Conservation (phyloP, 2,888 invertebrate genomes). For the Stenodema calcarata region DNA sequence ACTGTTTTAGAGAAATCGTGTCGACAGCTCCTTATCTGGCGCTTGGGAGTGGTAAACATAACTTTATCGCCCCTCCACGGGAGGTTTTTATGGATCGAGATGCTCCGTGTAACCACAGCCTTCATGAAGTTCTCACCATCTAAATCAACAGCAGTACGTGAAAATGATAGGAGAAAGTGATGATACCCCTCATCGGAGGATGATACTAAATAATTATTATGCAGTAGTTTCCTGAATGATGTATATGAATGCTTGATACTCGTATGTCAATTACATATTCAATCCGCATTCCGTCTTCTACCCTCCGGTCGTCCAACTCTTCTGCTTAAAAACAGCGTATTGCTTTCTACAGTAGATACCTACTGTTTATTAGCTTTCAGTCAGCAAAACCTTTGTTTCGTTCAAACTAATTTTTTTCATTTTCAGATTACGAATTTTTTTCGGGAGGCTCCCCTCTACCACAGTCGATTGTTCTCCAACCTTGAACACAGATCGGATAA, state of each 20-base stretch:
- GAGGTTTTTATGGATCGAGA: background rate
- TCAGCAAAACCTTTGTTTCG: background rate
- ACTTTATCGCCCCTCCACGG: background rate
- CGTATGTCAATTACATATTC: slow-evolving; percentile 7
- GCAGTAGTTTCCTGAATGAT: background rate
- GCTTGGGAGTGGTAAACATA: background rate
- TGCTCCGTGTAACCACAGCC: background rate
- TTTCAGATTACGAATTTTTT: background rate
- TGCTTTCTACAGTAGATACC: background rate
- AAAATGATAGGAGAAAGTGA: background rate
- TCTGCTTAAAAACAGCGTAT: background rate
- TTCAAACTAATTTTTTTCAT: background rate
- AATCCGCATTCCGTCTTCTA: background rate
- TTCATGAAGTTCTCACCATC: background rate
- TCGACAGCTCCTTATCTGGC: background rate
- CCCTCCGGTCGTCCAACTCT: slow-evolving; percentile 9
- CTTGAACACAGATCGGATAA: background rate
- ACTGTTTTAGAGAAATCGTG: background rate
- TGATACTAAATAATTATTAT: background rate
- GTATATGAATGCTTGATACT: background rate
- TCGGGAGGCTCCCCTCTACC: background rate
- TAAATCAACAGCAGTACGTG: background rate
- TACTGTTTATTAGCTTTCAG: background rate
- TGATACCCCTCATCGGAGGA: background rate
- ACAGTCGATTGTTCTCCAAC: background rate